A percentile compares a stretch with the other conserved stretches of the same genome.
Conservation (phyloP, 2,797 vertebrate species). For the Muscicapa comitata region DNA sequence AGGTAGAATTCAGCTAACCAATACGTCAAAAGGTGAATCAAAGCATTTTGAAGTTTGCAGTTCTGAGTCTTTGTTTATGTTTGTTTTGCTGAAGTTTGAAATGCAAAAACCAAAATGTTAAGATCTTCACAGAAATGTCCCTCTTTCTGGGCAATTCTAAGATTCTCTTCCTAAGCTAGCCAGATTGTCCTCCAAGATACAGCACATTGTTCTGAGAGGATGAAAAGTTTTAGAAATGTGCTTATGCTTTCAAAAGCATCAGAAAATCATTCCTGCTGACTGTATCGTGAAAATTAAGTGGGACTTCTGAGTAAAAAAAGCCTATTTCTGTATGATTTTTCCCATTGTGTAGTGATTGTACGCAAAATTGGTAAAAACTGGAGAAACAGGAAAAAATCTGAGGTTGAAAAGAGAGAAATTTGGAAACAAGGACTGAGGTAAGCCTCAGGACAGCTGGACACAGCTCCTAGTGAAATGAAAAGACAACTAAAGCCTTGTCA, state of each 20-base stretch:
- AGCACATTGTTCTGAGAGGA: background rate
- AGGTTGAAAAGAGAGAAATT: background rate
- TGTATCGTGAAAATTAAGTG: background rate
- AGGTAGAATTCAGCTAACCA: background rate
- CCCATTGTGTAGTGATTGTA: background rate
- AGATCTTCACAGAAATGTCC: background rate
- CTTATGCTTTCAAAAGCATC: background rate
- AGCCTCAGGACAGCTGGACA: background rate
- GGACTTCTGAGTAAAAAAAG: background rate
- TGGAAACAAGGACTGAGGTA: background rate
- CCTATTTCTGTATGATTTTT: background rate
- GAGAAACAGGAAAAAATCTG: background rate
- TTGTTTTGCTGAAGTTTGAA: background rate
- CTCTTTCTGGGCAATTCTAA: background rate
- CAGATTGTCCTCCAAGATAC: background rate
- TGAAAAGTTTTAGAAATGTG: background rate
- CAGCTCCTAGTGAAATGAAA: background rate
- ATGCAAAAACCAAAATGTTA: background rate
- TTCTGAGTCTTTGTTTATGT: background rate
- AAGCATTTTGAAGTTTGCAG: background rate
- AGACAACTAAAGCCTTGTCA: background rate
- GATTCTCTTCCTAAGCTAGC: background rate
- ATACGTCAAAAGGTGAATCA: background rate
- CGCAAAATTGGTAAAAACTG: background rate
- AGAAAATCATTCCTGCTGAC: background rate